These are phyloP conservation scores for Drosophila repleta DNA, from an alignment of 1,140 invertebrate species.

Conservation along the genomic window DNA sequence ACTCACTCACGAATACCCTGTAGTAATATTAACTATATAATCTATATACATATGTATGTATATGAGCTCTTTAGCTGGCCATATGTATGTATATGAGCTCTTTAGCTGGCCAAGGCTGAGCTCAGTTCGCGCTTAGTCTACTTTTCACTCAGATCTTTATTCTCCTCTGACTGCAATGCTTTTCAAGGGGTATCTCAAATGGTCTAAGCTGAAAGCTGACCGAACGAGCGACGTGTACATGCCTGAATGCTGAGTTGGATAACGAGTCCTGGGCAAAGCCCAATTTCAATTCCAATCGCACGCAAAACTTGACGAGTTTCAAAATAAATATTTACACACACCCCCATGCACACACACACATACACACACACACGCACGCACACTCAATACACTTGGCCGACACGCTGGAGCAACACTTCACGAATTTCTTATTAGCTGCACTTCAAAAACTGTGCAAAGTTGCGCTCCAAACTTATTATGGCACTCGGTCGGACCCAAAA, in stretches of 20 bases:
- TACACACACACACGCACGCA: constrained; percentile 4
- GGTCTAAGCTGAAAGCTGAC: constrained; percentile 35
- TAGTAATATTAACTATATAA: too few species aligned
- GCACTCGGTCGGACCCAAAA: constrained; percentile 30
- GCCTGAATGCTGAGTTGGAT: constrained; percentile 4
- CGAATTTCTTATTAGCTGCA: constrained; percentile 76
- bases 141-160: neutral
- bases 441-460: constrained; percentile 47
- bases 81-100: too few species aligned
- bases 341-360: constrained; percentile 13
- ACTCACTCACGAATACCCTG: neutral
- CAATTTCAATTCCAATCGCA: constrained; percentile 48
- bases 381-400: constrained; percentile 25
- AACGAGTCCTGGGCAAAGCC: constrained; percentile 25
- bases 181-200: neutral
- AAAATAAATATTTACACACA: constrained; percentile 71
- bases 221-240: constrained; percentile 33
- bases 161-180: too few species aligned
- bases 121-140: too few species aligned
- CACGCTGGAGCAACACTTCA: constrained; percentile 53
- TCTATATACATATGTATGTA: too few species aligned
- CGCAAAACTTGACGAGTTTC: constrained; percentile 62
- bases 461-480: constrained; percentile 61
- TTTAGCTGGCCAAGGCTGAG: neutral
- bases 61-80: neutral